phyloP scores from a whole-genome alignment of 2,113 vertebrate genomes.

The Petrocephalus microphthalmus region DNA sequence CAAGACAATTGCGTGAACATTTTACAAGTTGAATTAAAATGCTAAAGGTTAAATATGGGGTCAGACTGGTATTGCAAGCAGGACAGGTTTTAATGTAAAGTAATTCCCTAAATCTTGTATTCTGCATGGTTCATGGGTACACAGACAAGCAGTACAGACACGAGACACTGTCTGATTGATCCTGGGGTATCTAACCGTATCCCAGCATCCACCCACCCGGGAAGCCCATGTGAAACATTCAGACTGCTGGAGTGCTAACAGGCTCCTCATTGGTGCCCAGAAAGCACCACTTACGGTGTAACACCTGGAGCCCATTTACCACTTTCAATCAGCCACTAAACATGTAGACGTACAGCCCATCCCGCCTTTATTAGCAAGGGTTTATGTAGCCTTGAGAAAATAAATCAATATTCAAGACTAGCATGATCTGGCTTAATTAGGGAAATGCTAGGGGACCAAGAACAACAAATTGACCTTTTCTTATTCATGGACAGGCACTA shows the following conservation, averaged over 20 bases:
- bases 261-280: neutral
- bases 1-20: neutral
- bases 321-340: conserved; percentile 25
- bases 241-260: neutral
- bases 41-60: neutral
- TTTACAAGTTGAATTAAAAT: neutral
- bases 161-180: neutral
- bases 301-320: conserved; percentile 16
- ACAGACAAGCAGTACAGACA: neutral
- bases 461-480: conserved; percentile 64
- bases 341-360: conserved; percentile 35
- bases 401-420: conserved; percentile 59
- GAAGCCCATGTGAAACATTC: neutral
- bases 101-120: neutral
- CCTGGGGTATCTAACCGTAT: neutral
- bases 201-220: neutral
- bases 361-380: conserved; percentile 26
- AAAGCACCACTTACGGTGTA: neutral
- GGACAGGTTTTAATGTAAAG: neutral
- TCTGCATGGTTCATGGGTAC: neutral
- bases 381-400: conserved; percentile 51
- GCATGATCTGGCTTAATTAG: conserved; percentile 62
- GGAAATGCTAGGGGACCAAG: conserved; percentile 57
- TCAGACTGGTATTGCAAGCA: neutral
- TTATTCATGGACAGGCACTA: conserved; percentile 40